A percentile compares a stretch with the other conserved stretches of the same genome.
These are phyloP conservation scores for Mythimna ferrago DNA, from an alignment of 2,888 invertebrate genomes.

Conservation along the genomic window DNA sequence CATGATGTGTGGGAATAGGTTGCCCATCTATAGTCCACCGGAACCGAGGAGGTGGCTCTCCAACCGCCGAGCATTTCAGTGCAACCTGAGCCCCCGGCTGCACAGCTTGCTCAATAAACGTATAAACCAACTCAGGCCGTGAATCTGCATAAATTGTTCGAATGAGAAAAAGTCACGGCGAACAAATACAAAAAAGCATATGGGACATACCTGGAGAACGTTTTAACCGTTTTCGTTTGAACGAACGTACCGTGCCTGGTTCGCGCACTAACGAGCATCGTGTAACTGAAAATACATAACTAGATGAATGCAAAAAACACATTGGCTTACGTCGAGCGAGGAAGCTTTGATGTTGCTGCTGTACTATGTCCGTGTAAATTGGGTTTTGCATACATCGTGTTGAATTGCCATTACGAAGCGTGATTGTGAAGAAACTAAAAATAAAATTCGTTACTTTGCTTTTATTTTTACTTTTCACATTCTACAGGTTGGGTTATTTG, in stretches of 20 bases:
- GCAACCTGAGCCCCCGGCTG: conserved; percentile 94
- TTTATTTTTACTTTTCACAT: background rate
- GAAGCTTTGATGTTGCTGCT: conserved; percentile 58
- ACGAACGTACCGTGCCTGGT: conserved; percentile 73
- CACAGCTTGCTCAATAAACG: conserved; percentile 95
- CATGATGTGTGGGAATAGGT: conserved; percentile 86
- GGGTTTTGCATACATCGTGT: conserved; percentile 38
- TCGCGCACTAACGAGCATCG: conserved; percentile 84
- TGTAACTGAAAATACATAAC: conserved; percentile 80
- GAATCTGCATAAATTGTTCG: conserved; percentile 90
- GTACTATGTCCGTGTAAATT: conserved; percentile 58
- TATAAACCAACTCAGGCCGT: conserved; percentile 95
- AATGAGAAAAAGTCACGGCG: conserved; percentile 53
- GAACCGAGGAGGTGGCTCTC: conserved; percentile 94
- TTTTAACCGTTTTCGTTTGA: conserved; percentile 85
- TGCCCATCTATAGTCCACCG: conserved; percentile 86
- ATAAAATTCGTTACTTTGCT: background rate
- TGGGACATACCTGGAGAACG: conserved; percentile 80
- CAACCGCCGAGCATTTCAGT: conserved; percentile 96
- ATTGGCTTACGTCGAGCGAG: conserved; percentile 41
- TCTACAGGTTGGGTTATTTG: too few relatives aligned
- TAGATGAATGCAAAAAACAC: conserved; percentile 68
- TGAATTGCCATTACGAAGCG: conserved; percentile 1
- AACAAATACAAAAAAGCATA: conserved; percentile 59
- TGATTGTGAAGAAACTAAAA: background rate